Base-by-base conservation (phyloP, 2,888 invertebrate species). In the Bimastos eiseni region DNA sequence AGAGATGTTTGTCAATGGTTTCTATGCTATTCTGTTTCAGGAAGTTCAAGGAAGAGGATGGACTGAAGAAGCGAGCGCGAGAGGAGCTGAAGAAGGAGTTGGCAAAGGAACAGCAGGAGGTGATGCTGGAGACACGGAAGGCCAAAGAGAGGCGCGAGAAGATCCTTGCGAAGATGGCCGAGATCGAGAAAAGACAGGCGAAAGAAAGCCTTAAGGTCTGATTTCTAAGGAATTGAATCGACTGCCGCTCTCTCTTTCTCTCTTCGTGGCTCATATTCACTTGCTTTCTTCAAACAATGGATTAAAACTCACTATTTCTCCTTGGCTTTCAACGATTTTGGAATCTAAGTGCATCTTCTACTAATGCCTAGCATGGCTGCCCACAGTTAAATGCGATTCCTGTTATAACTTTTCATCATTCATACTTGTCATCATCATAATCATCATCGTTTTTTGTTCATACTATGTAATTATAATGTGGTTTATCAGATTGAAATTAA, bases 151-250 rank as follows among this genome's bases (percentile, higher is more conserved):
- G 91, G 83, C 90, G 93, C 24, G 92, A 92, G n/a, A 90, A 93
- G 30, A 55, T 93, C 37, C 90, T 93, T 88, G 90, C 92, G 90
- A 93, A 93, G 91, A 90, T 93, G 49, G 92, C 93, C 89, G 92
- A 93, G 90, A 90, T 93, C 30, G 93, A 93, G 90, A 91, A 93
- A 17, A 93, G 92, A 89, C 92, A 93, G 89, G 93, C 93, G 2
- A 93, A 93, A 6, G 92, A 92, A n/a, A 93, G 93, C 83, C 91
- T 94, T 19, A 93, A 93, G 93, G 94, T 94, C 34, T 70, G 70
- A 70, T 70, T 6, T 30, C 30, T 70, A 13, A 49, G 17, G n/a
- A 24, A 49, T 24, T 49, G 49, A 24, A n/a, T n/a, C n/a, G n/a
- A n/a, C n/a, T n/a, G n/a, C n/a, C n/a, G n/a, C n/a, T n/a, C n/a